A percentile compares a stretch with the other conserved stretches of the same genome.
Evolutionary conservation across 2,888 invertebrate species (phyloP).

Genomic region (Ichneumon xanthorius): DNA sequence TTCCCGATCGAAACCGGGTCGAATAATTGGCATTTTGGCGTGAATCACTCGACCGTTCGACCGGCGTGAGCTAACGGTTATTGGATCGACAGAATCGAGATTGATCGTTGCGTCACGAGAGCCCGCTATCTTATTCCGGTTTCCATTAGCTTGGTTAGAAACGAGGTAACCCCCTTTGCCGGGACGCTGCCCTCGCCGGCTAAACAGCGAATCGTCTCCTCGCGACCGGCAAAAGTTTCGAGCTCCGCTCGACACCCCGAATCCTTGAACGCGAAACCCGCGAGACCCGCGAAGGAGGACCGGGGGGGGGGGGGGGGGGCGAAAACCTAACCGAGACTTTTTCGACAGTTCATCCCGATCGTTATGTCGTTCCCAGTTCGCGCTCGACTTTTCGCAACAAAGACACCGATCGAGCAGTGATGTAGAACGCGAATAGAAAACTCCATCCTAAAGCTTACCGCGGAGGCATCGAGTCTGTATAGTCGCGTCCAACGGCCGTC

Average conservation of each 20-base stretch:
- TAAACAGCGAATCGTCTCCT: background rate
- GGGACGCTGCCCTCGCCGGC: conserved; percentile 30
- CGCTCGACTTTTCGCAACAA: conserved; percentile 39
- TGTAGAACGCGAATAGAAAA: conserved; percentile 13
- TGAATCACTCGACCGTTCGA: background rate
- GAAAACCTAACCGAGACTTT: background rate
- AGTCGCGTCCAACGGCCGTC: conserved; percentile 13
- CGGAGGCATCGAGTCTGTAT: conserved; percentile 22
- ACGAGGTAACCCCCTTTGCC: conserved; percentile 29
- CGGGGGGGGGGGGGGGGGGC: too few relatives aligned
- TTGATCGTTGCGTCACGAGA: background rate
- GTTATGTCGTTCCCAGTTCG: conserved; percentile 20
- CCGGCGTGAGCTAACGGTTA: background rate
- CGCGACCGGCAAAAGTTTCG: conserved; percentile 12
- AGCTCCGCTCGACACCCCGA: background rate
- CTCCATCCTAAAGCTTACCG: conserved; percentile 13
- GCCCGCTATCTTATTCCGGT: background rate
- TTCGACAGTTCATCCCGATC: background rate
- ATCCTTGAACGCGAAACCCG: background rate
- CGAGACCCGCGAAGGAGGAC: background rate
- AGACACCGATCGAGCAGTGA: conserved; percentile 34
- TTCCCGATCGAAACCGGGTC: background rate
- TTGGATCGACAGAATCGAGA: background rate
- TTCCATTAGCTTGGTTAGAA: background rate
- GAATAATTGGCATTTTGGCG: background rate